These are phyloP conservation scores for Cuniculus paca DNA, from an alignment of 2,797 vertebrate genomes.

Conservation along the genomic window DNA sequence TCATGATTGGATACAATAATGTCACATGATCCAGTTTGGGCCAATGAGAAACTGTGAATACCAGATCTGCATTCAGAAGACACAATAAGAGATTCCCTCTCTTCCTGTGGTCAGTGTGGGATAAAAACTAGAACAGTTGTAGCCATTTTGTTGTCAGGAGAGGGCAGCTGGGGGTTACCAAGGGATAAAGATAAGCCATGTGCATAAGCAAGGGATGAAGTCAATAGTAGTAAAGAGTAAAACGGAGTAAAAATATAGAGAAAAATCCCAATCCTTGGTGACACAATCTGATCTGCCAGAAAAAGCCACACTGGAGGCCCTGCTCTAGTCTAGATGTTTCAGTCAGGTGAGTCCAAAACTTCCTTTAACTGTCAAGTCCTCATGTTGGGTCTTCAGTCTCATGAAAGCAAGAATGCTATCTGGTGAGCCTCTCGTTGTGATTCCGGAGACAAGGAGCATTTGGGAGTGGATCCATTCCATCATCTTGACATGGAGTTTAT, in stretches of 20 bases:
- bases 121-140: background rate
- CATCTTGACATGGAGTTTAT: background rate
- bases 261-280: background rate
- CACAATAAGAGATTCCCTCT: background rate
- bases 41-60: background rate
- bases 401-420: background rate
- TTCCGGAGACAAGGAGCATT: background rate
- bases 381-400: background rate
- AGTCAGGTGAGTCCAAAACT: background rate
- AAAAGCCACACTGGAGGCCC: background rate
- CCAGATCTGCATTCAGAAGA: background rate
- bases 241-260: background rate
- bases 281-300: background rate
- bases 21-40: background rate
- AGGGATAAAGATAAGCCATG: rapidly evolving
- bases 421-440: background rate
- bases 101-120: background rate
- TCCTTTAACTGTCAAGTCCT: background rate
- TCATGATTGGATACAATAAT: background rate
- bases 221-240: background rate
- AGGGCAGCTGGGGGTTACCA: background rate
- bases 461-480: background rate
- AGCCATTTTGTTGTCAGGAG: background rate
- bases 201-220: background rate
- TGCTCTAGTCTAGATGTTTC: background rate